phyloP scores from a whole-genome alignment of 2,888 invertebrate species.

The Protodeltote pygarga region DNA sequence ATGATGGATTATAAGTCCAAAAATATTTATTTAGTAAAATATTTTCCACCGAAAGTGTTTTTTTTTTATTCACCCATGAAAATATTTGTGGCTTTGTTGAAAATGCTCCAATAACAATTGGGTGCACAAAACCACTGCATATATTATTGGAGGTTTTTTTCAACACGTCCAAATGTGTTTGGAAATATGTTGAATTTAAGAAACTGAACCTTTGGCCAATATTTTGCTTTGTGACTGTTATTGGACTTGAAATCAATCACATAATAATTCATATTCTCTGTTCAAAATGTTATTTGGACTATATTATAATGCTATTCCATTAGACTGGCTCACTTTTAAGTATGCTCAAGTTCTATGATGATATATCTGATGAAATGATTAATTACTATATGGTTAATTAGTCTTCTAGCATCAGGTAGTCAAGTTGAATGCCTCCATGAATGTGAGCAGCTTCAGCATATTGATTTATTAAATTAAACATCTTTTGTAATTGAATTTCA shows the following conservation, averaged over 20 bases:
- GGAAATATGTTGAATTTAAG: constrained; percentile 15
- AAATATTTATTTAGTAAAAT: constrained; percentile 22
- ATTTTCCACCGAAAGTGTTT: background rate
- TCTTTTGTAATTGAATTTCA: constrained; percentile 63
- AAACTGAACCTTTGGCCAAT: constrained; percentile 1
- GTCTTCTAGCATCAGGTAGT: constrained; percentile 17
- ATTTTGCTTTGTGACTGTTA: constrained; percentile 16
- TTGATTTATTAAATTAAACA: constrained; percentile 27
- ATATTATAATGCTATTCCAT: constrained; percentile 27
- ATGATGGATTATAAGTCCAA: constrained; percentile 22
- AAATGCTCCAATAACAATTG: constrained; percentile 6
- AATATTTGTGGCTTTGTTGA: constrained; percentile 7
- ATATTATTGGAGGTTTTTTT: constrained; percentile 4
- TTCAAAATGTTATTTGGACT: constrained; percentile 15
- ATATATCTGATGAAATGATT: constrained; percentile 26
- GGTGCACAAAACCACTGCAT: background rate
- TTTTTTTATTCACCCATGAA: constrained; percentile 18
- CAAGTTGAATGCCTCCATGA: constrained; percentile 13
- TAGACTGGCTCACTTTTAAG: constrained; percentile 18
- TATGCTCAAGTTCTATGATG: constrained; percentile 28
- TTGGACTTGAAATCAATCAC: constrained; percentile 24
- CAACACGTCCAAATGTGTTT: constrained; percentile 6
- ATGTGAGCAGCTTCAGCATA: constrained; percentile 24
- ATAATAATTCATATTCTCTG: background rate
- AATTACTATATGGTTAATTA: constrained; percentile 11